Percentiles rank a stretch among this genome's conserved stretches.
phyloP scores from a whole-genome alignment of 2,888 invertebrate genomes.

The Lasioglossum lativentre region DNA sequence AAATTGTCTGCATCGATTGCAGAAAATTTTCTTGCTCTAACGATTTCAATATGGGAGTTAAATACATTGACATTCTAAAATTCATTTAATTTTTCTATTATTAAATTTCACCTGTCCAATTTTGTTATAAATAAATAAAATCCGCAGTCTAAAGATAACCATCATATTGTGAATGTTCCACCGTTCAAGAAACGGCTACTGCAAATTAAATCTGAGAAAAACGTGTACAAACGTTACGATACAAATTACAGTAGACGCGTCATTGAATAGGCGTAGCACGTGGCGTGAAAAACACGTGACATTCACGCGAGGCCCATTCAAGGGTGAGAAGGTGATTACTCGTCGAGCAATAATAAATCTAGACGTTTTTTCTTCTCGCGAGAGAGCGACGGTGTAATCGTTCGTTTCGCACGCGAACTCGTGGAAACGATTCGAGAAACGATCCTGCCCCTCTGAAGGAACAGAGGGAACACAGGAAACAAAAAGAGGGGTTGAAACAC shows the following conservation, averaged over 20 bases:
- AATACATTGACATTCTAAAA: no score
- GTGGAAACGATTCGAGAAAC: slow-evolving; percentile 6
- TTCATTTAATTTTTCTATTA: no score
- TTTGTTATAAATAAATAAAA: no score
- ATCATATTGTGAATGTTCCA: no score
- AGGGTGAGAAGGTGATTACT: not conserved
- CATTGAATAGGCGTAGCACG: slow-evolving; percentile 15
- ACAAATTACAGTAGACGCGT: not conserved
- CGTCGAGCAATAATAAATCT: slow-evolving; percentile 24
- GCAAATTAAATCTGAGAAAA: no score
- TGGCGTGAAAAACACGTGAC: slow-evolving; percentile 29
- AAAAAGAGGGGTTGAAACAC: not conserved
- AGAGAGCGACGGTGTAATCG: slow-evolving; percentile 15
- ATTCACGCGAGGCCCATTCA: not conserved
- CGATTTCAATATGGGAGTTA: no score
- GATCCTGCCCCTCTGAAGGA: not conserved
- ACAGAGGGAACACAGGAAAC: not conserved
- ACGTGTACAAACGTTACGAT: not conserved
- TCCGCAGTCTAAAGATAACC: no score
- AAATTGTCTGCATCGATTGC: no score
- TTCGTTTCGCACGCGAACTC: not conserved
- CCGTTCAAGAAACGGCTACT: slow-evolving; percentile 5
- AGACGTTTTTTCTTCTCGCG: not conserved
- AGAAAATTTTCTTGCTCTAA: no score
- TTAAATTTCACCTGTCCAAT: no score